Percentiles rank a stretch among this genome's conserved stretches.
Conservation (phyloP, 2,113 vertebrate genomes). For the Bungarus multicinctus region DNA sequence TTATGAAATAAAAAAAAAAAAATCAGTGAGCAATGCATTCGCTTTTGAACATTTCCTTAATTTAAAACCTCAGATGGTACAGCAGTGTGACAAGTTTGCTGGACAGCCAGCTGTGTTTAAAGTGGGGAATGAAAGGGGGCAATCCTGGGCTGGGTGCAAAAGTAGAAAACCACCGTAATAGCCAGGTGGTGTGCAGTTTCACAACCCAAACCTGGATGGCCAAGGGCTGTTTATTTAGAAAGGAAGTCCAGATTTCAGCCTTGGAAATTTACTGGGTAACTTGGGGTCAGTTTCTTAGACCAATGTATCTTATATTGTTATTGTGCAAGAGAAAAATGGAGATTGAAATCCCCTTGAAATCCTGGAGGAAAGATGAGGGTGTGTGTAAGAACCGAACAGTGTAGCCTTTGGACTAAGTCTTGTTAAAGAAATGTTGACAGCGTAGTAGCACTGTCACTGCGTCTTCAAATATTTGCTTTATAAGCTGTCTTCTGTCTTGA, state of each 20-base stretch:
- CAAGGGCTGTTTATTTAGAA: not conserved
- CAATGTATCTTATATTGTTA: not conserved
- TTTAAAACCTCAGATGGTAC: not conserved
- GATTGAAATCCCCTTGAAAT: not conserved
- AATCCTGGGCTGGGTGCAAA: not conserved
- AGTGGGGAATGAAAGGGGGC: not conserved
- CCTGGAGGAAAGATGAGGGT: not conserved
- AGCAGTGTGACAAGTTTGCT: not conserved
- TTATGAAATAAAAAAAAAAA: not conserved
- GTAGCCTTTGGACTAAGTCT: not conserved
- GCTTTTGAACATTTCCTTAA: not conserved
- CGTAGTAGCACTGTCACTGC: not conserved
- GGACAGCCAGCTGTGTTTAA: not conserved
- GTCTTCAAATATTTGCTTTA: not conserved
- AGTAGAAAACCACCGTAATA: not conserved
- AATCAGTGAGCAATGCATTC: not conserved
- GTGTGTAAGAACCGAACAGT: not conserved
- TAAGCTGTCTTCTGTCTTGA: constrained; percentile 16
- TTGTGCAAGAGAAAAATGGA: not conserved
- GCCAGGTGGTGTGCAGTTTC: not conserved
- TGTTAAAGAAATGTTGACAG: too few species aligned
- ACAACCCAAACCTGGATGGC: not conserved
- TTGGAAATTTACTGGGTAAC: not conserved
- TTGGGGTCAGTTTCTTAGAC: not conserved
- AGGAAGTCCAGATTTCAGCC: not conserved